Percentiles rank a stretch among this genome's conserved stretches.
These are phyloP conservation scores for Upupa epops DNA, from an alignment of 2,113 vertebrate genomes.

Conservation along the genomic window DNA sequence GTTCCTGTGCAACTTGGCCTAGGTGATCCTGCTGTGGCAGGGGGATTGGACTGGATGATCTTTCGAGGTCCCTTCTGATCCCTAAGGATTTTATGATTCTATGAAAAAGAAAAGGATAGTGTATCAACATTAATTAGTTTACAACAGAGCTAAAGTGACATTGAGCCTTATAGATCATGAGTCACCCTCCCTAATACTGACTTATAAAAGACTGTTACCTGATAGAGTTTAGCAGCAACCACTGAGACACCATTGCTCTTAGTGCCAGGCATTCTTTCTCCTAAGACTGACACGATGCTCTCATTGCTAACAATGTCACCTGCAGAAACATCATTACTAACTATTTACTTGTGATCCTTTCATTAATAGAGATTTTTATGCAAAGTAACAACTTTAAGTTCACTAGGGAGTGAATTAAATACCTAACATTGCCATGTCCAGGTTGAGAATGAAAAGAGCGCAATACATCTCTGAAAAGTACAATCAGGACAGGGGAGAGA, in stretches of 20 bases:
- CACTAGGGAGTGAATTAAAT: too few relatives aligned
- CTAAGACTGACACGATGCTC: background rate
- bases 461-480: background rate
- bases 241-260: background rate
- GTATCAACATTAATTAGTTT: background rate
- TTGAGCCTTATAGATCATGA: background rate
- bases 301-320: background rate
- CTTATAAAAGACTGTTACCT: background rate
- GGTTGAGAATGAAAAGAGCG: background rate
- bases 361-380: background rate
- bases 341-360: background rate
- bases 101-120: background rate
- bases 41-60: too few relatives aligned
- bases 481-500: background rate
- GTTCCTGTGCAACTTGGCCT: too few relatives aligned
- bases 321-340: background rate
- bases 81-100: too few relatives aligned
- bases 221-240: background rate
- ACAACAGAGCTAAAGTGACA: background rate
- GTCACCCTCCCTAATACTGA: background rate
- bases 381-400: too few relatives aligned
- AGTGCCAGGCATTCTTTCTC: fast-evolving
- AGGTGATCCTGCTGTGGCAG: too few relatives aligned
- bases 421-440: background rate
- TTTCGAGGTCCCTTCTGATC: too few relatives aligned